Evolutionary conservation across 2,113 vertebrate species (phyloP), one percentile per base, ranked within the genome.

Genomic region (Tachuris rubrigastra): DNA sequence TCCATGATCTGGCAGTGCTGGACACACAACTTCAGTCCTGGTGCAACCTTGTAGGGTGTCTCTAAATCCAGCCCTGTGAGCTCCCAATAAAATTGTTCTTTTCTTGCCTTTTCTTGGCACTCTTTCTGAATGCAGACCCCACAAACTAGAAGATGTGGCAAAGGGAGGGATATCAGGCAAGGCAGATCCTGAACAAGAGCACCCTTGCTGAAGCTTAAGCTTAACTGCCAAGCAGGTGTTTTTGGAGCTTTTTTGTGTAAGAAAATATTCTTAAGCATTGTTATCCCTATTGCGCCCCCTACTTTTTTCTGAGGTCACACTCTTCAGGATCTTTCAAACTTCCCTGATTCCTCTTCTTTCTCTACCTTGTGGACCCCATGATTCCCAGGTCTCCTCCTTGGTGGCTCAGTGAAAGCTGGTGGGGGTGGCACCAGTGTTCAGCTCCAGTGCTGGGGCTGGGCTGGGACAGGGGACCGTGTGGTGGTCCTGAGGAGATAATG

Each of bases 311-410:
- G 53, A 59, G 23, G 33, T 69, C 22, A n/a, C 3, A 19, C 12
- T 78, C 31, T 46, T 84, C 46, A 62, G 55, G 16, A 12, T 65
- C 31, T 30, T 23, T 14, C 37, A 79, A 18, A 77, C 0, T 0
- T 44, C 17, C 0, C 0, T 75, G 66, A 13, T 18, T 56, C 50
- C 62, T 60, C 13, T 69, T 75, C n/a, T 28, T 74, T 62, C 27
- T 31, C 30, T 80, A 6, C n/a, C 8, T 31, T 10, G n/a, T 81
- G 41, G 5, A 50, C 13, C 15, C 22, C 20, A 2, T 46, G 33
- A n/a, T 42, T 65, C 33, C 39, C 23, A 12, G 0, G 0, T 12
- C 9, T 24, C 30, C 35, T 33, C 37, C 59, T 2, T 46, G 55
- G 33, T 63, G 60, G 19, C 53, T 84, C 68, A 81, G 73, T n/a